phyloP scores from a whole-genome alignment of 2,113 vertebrate genomes.

The Hassar affinis region DNA sequence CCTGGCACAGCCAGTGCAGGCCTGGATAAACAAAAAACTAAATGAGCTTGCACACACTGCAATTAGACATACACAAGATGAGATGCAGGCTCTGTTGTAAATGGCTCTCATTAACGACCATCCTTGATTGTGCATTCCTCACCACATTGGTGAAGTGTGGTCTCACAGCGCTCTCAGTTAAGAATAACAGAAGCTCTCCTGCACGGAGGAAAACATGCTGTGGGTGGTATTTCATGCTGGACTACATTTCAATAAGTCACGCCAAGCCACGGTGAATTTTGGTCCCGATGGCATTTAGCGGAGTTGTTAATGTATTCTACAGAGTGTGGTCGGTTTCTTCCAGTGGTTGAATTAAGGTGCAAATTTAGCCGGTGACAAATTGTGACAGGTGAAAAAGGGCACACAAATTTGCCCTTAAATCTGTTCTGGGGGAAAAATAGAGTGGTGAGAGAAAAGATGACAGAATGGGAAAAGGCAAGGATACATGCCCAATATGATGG shows the following conservation, averaged over 20 bases:
- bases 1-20: conserved; percentile 20
- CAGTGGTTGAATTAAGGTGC: conserved; percentile 25
- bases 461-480: not conserved
- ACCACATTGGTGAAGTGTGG: conserved; percentile 18
- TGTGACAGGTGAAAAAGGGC: conserved; percentile 50
- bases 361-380: conserved; percentile 46
- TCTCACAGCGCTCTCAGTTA: conserved; percentile 13
- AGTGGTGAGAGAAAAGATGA: not conserved
- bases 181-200: conserved; percentile 32
- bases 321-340: conserved; percentile 32
- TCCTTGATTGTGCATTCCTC: conserved; percentile 27
- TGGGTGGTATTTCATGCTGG: conserved; percentile 54
- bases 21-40: conserved; percentile 44
- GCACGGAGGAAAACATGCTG: conserved; percentile 34
- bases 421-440: not conserved
- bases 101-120: conserved; percentile 34
- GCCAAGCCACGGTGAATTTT: conserved; percentile 42
- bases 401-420: conserved; percentile 29
- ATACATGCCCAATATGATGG: not conserved
- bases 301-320: conserved; percentile 47
- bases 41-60: conserved; percentile 37
- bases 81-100: conserved; percentile 26
- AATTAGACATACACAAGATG: conserved; percentile 30
- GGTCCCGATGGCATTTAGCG: conserved; percentile 47
- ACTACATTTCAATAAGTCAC: conserved; percentile 48